These are phyloP conservation scores for Caenorhabditis japonica DNA, from an alignment of 2,888 invertebrate genomes.

Conservation along the genomic window DNA sequence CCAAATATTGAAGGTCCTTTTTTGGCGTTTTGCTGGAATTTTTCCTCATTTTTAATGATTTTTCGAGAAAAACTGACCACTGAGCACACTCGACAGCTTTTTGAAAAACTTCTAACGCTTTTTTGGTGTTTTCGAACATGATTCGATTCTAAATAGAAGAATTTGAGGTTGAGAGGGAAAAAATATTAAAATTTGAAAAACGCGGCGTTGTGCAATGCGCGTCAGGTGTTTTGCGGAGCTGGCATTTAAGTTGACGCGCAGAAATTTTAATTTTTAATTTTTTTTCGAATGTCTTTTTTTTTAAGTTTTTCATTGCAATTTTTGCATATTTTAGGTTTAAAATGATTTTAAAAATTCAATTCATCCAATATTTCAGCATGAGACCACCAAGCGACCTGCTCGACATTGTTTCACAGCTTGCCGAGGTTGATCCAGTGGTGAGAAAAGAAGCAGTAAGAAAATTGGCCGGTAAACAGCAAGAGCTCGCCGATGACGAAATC, in stretches of 20 bases:
- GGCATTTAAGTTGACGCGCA: not conserved
- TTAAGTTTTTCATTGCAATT: not conserved
- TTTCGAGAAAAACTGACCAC: conserved; percentile 17
- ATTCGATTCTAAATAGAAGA: too few species aligned
- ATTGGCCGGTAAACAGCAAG: conserved; percentile 10
- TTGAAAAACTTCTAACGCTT: conserved; percentile 31
- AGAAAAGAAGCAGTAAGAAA: conserved; percentile 52
- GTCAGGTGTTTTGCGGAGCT: not conserved
- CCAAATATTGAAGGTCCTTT: conserved; percentile 44
- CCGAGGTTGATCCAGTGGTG: conserved; percentile 54
- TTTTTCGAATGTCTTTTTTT: not conserved
- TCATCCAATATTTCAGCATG: conserved; percentile 19
- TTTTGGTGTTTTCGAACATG: conserved; percentile 29
- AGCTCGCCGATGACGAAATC: conserved; percentile 37
- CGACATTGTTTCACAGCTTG: conserved; percentile 57
- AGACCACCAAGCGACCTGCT: conserved; percentile 61
- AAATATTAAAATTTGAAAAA: not conserved
- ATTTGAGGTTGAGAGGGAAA: not conserved
- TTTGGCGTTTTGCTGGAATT: conserved; percentile 30
- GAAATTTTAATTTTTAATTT: not conserved
- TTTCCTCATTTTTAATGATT: not conserved
- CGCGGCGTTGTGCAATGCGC: too few species aligned
- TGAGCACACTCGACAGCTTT: conserved; percentile 22
- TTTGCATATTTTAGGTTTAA: not conserved
- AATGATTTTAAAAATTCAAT: conserved; percentile 1